phyloP scores from a whole-genome alignment of 2,888 invertebrate genomes.

The Xanthostigma xanthostigma region DNA sequence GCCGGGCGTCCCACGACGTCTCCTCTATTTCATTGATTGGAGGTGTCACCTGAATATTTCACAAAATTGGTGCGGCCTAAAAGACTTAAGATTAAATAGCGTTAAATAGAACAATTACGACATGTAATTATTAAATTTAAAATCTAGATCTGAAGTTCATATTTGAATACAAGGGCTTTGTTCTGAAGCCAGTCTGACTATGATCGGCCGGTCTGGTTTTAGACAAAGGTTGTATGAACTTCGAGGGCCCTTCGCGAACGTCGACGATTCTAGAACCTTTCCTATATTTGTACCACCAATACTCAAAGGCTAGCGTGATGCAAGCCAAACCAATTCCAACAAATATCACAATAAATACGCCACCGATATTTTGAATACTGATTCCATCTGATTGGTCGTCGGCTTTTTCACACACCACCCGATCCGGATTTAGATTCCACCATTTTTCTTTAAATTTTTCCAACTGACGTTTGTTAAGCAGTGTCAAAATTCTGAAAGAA shows the following conservation, averaged over 20 bases:
- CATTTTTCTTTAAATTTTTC: slow-evolving; percentile 91
- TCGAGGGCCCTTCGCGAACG: slow-evolving; percentile 37
- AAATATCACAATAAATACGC: slow-evolving; percentile 94
- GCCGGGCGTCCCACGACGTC: too few relatives aligned
- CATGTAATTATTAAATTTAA: slow-evolving; percentile 12
- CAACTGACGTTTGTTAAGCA: slow-evolving; percentile 82
- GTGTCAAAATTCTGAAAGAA: slow-evolving; percentile 63
- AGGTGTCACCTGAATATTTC: too few relatives aligned
- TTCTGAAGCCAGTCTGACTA: slow-evolving; percentile 2
- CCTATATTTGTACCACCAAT: slow-evolving; percentile 81
- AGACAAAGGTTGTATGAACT: background rate
- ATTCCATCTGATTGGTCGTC: slow-evolving; percentile 94
- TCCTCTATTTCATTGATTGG: too few relatives aligned
- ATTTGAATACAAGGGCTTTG: slow-evolving; percentile 17
- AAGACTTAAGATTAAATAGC: too few relatives aligned
- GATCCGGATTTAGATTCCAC: slow-evolving; percentile 83
- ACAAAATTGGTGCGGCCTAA: too few relatives aligned
- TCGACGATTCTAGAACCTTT: slow-evolving; percentile 42
- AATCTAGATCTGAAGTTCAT: slow-evolving; percentile 17
- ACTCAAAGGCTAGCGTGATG: slow-evolving; percentile 81
- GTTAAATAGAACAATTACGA: too few relatives aligned
- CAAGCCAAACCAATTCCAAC: slow-evolving; percentile 88
- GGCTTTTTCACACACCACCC: slow-evolving; percentile 65
- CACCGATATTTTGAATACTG: slow-evolving; percentile 94
- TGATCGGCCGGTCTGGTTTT: slow-evolving; percentile 1